Evolutionary conservation across 2,797 vertebrate species (phyloP).

Genomic region (Odontamblyopus rebecca): DNA sequence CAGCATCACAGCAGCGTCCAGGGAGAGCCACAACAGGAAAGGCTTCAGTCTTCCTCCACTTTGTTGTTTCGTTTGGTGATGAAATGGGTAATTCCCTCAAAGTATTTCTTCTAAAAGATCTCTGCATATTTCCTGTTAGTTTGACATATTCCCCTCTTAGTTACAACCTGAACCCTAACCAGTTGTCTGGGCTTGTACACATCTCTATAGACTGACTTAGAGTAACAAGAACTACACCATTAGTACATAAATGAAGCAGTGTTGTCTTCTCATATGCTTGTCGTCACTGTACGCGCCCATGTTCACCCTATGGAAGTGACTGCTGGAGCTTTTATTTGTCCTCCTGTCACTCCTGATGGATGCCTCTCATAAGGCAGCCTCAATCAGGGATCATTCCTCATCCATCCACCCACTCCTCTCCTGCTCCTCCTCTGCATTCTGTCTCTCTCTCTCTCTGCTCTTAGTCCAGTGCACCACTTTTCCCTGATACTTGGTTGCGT

Average conservation of each 20-base stretch:
- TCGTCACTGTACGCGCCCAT: not conserved
- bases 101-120: too few species aligned
- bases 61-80: too few species aligned
- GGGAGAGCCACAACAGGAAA: too few species aligned
- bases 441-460: constrained; percentile 54
- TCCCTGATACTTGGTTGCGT: constrained; percentile 5
- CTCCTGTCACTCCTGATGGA: constrained; percentile 76
- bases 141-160: too few species aligned
- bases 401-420: constrained; percentile 64
- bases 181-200: not conserved
- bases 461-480: constrained; percentile 32
- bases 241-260: not conserved
- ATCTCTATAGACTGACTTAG: not conserved
- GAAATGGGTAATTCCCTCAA: too few species aligned
- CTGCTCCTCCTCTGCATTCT: constrained; percentile 57
- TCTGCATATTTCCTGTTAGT: too few species aligned
- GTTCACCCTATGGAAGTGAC: constrained; percentile 57
- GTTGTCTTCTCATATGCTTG: constrained; percentile 1
- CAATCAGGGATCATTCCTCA: constrained; percentile 78
- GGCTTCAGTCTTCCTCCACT: too few species aligned
- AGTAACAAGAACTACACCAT: not conserved
- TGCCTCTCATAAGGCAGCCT: constrained; percentile 79
- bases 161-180: not conserved
- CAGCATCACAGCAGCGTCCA: too few species aligned
- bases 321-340: constrained; percentile 71